Base-by-base conservation (phyloP, 1,140 invertebrate species). In the Nymphalis io region DNA sequence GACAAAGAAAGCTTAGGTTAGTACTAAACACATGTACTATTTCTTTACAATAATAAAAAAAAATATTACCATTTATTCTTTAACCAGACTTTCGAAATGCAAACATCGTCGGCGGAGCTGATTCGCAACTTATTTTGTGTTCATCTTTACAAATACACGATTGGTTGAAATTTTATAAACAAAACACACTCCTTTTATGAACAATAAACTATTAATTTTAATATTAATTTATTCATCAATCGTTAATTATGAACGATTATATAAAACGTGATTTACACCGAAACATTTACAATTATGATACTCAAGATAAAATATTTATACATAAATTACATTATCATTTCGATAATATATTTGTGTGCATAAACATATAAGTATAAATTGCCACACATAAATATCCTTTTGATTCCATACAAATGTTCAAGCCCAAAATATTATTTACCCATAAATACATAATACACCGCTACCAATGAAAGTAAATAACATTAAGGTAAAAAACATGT, bases 401-500 rank as follows among this genome's bases (percentile, higher is more conserved):
- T 16, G 11, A 20, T 51, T 20, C 18, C 46, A 16, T 51, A 51
- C 23, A n/a, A 23, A 11, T 55, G 51, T 27, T 27, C 21, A 55
- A 55, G 51, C 23, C 51, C 51, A 23, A 10, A n/a, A 55, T 55
- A 55, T 55, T 13, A 27, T 55, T 55, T 48, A 15, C 42, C 61
- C 53, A 60, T 27, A 12, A 18, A 59, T 46, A 55, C 65, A 57
- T 58, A 58, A 59, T 58, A 70, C 70, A 68, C 59, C 55, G 60
- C 65, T 64, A 72, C 65, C 55, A 48, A 38, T 68, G 71, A 82
- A 81, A 51, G 46, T 51, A 51, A 82, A 72, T 78, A 77, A 82
- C 78, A 79, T 77, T 78, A 75, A 73, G 72, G 68, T 84, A 83
- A 72, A 79, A 84, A 80, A 83, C 70, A 68, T 68, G 73, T 82